phyloP scores from a whole-genome alignment of 2,888 invertebrate species.

The Megamerina dolium region DNA sequence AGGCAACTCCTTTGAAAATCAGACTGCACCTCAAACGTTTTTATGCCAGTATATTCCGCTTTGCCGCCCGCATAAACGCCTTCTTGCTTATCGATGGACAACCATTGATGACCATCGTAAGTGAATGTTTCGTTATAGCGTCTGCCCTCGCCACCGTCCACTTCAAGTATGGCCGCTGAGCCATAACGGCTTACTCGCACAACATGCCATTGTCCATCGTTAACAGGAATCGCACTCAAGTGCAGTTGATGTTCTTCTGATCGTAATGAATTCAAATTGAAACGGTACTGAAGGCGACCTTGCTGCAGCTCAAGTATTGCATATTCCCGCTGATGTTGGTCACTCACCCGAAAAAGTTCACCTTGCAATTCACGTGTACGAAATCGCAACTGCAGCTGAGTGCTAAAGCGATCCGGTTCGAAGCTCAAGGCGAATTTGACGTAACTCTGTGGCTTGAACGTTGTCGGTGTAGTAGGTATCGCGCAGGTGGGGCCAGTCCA shows the following conservation, averaged over 20 bases:
- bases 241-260: slow-evolving; percentile 84
- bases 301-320: slow-evolving; percentile 78
- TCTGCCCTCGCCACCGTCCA: slow-evolving; percentile 91
- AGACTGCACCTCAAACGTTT: slow-evolving; percentile 88
- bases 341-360: slow-evolving; percentile 88
- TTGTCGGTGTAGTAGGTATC: slow-evolving; percentile 78
- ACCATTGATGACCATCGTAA: slow-evolving; percentile 85
- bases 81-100: slow-evolving; percentile 86
- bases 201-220: slow-evolving; percentile 95
- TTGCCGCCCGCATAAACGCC: slow-evolving; percentile 93
- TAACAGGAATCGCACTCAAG: slow-evolving; percentile 78
- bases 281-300: slow-evolving; percentile 82
- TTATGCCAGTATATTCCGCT: slow-evolving; percentile 87
- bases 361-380: slow-evolving; percentile 88
- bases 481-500: slow-evolving; percentile 87
- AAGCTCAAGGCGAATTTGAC: slow-evolving; percentile 92
- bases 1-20: slow-evolving; percentile 85
- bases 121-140: slow-evolving; percentile 87
- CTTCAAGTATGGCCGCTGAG: slow-evolving; percentile 80
- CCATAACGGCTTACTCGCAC: slow-evolving; percentile 85
- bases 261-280: slow-evolving; percentile 81
- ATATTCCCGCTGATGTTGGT: slow-evolving; percentile 89
- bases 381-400: slow-evolving; percentile 87
- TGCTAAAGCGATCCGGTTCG: slow-evolving; percentile 84
- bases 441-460: slow-evolving; percentile 88